Conservation (phyloP, 2,888 invertebrate species). For the Hypercompe scribonia region DNA sequence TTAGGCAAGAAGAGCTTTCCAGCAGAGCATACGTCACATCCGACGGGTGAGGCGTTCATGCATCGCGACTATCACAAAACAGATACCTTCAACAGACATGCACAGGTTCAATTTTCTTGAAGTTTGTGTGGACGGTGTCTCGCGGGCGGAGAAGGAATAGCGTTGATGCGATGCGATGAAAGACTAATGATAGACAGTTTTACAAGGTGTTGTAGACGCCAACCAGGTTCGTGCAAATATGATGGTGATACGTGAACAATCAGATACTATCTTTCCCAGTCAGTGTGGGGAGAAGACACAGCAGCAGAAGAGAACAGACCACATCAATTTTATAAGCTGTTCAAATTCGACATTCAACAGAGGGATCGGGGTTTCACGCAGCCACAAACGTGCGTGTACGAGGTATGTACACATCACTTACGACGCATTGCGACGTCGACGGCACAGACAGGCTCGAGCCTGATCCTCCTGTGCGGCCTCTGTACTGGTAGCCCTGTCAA, state of each 20-base stretch:
- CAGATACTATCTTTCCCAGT: constrained; percentile 76
- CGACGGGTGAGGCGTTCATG: constrained; percentile 68
- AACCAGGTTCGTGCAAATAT: constrained; percentile 79
- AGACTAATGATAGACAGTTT: constrained; percentile 68
- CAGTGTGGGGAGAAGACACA: constrained; percentile 74
- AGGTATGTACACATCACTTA: constrained; percentile 83
- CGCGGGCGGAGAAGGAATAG: constrained; percentile 66
- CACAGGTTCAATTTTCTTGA: constrained; percentile 69
- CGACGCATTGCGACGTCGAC: constrained; percentile 90
- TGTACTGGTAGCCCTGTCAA: constrained; percentile 88
- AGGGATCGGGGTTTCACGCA: constrained; percentile 68
- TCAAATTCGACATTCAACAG: constrained; percentile 74
- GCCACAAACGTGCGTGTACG: constrained; percentile 66
- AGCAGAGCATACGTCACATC: constrained; percentile 54
- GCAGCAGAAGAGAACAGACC: constrained; percentile 75
- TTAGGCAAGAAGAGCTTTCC: constrained; percentile 53
- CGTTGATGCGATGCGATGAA: constrained; percentile 71
- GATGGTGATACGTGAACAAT: constrained; percentile 71
- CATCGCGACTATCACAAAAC: constrained; percentile 64
- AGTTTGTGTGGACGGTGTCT: constrained; percentile 56
- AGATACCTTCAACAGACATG: constrained; percentile 67
- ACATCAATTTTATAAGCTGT: constrained; percentile 77
- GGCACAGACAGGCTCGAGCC: constrained; percentile 95
- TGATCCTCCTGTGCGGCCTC: constrained; percentile 89
- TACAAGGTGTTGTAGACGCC: constrained; percentile 64